These are phyloP conservation scores for Physocephala rufipes DNA, from an alignment of 2,888 invertebrate genomes.

Conservation along the genomic window DNA sequence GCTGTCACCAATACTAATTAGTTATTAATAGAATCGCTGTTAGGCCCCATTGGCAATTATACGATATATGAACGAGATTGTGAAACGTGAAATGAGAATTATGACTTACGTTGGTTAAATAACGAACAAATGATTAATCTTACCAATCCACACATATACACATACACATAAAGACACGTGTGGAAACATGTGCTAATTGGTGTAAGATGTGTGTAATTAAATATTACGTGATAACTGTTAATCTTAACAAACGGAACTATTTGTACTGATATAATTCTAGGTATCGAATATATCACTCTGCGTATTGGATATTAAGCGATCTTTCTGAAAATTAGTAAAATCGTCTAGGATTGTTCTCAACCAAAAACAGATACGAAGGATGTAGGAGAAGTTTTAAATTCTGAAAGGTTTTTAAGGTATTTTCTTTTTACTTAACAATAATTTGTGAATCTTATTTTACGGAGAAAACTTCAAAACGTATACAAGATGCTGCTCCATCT, in stretches of 20 bases:
- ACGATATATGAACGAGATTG: neutral
- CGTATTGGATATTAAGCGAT: too few species aligned
- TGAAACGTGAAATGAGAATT: too few species aligned
- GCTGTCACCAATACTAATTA: slow-evolving; percentile 5
- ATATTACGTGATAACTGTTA: neutral
- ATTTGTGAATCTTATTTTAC: too few species aligned
- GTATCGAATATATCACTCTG: neutral
- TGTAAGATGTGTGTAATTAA: neutral
- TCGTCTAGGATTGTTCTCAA: too few species aligned
- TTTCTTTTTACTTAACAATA: too few species aligned
- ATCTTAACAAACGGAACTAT: neutral
- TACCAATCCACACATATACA: neutral
- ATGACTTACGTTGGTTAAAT: too few species aligned
- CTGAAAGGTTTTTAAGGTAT: neutral
- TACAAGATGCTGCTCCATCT: too few species aligned
- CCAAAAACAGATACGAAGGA: neutral
- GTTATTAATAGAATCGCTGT: slow-evolving; percentile 23
- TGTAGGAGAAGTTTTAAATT: neutral
- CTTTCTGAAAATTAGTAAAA: too few species aligned
- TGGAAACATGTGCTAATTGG: neutral
- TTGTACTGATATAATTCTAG: neutral
- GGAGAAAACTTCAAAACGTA: too few species aligned
- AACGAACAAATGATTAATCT: neutral
- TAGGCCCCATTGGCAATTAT: neutral
- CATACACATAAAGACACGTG: too few species aligned